Evolutionary conservation across 2,797 vertebrate genomes (phyloP).

Genomic region (Bovichtus variegatus): DNA sequence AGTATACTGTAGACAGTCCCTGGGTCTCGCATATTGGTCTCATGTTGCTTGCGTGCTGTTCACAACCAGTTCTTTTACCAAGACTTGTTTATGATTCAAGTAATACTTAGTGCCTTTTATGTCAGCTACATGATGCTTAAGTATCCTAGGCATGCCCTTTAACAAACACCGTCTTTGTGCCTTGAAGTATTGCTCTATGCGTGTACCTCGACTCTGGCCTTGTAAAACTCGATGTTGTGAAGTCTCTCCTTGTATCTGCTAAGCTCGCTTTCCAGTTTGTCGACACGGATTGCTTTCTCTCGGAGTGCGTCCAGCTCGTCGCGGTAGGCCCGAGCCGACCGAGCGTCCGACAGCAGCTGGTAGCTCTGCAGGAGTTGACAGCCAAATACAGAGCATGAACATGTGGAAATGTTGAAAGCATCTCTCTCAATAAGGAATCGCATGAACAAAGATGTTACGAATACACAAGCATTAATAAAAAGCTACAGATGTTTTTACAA

Average conservation of each 20-base stretch:
- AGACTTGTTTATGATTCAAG: not conserved
- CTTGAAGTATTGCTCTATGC: not conserved
- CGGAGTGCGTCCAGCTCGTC: constrained; percentile 96
- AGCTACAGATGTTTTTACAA: not conserved
- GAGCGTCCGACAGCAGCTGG: constrained; percentile 93
- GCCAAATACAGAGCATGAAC: constrained; percentile 8
- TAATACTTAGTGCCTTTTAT: not conserved
- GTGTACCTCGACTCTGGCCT: constrained; percentile 96
- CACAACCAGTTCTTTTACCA: not conserved
- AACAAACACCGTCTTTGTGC: not conserved
- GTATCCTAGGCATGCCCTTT: not conserved
- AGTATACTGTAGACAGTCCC: not conserved
- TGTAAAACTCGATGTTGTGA: constrained; percentile 99
- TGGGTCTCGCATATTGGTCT: not conserved
- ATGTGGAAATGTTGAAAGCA: not conserved
- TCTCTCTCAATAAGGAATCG: not conserved
- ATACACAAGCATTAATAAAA: not conserved
- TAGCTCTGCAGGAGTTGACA: constrained; percentile 87
- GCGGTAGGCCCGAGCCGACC: constrained; percentile 93
- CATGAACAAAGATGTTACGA: not conserved
- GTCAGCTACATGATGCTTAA: not conserved
- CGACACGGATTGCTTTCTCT: constrained; percentile 95
- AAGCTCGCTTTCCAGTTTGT: constrained; percentile 98
- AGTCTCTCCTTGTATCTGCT: constrained; percentile 94
- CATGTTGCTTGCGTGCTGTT: not conserved